A percentile compares a stretch with the other conserved stretches of the same genome.
phyloP scores from a whole-genome alignment of 2,797 vertebrate species.

The Microctenopoma lineatum region DNA sequence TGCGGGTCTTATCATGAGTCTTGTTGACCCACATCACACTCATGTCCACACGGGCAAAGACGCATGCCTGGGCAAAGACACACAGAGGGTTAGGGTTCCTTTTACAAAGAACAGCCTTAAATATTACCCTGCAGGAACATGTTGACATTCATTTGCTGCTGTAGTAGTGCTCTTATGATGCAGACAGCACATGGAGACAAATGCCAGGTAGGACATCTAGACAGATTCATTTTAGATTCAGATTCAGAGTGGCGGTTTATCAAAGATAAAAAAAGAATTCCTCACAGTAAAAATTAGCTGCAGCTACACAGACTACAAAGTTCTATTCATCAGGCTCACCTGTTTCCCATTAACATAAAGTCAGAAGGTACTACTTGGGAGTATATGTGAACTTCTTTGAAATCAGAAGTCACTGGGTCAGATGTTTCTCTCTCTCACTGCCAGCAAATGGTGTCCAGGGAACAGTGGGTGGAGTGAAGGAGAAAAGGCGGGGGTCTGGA shows the following conservation, averaged over 20 bases:
- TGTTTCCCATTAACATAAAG: slow-evolving; percentile 43
- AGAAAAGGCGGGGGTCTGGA: slow-evolving; percentile 47
- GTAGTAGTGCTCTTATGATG: slow-evolving; percentile 11
- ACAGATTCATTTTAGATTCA: not conserved
- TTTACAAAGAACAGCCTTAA: slow-evolving; percentile 27
- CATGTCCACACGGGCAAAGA: slow-evolving; percentile 17
- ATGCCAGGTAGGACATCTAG: not conserved
- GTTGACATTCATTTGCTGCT: slow-evolving; percentile 27
- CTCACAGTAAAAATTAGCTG: slow-evolving; percentile 3
- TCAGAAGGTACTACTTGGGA: slow-evolving; percentile 26
- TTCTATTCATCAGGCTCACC: slow-evolving; percentile 35
- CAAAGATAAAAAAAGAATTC: no score
- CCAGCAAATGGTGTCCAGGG: slow-evolving; percentile 48
- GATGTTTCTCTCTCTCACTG: slow-evolving; percentile 43
- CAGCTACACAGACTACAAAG: slow-evolving; percentile 25
- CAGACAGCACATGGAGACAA: not conserved
- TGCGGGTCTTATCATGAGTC: slow-evolving; percentile 38
- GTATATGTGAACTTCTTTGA: slow-evolving; percentile 43
- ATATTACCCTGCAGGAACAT: slow-evolving; percentile 17
- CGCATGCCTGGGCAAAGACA: slow-evolving; percentile 43
- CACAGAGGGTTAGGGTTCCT: not conserved
- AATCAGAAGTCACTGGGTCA: slow-evolving; percentile 60
- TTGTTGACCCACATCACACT: slow-evolving; percentile 27
- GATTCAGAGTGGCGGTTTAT: not conserved
- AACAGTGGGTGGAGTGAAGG: slow-evolving; percentile 54